Conservation (phyloP, 2,888 invertebrate genomes). For the Andrena chrysosceles region DNA sequence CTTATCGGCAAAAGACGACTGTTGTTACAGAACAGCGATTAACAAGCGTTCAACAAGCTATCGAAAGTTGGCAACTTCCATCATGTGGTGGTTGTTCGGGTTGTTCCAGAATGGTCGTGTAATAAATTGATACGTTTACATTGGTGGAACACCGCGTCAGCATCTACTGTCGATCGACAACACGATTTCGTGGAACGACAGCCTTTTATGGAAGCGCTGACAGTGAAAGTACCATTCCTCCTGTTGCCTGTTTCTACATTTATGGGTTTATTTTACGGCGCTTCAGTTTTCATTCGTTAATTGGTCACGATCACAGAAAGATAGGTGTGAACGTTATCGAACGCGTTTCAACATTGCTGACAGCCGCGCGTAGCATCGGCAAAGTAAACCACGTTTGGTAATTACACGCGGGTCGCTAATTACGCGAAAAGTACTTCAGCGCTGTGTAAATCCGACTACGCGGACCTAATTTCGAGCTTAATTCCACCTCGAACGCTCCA, state of each 20-base stretch:
- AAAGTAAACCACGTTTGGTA: conserved; percentile 11
- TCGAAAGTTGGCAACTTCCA: conserved; percentile 55
- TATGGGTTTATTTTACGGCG: background rate
- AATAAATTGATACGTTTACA: conserved; percentile 12
- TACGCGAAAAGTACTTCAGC: conserved; percentile 38
- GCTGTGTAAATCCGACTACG: conserved; percentile 41
- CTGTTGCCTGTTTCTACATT: background rate
- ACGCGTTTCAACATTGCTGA: background rate
- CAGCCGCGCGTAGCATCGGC: background rate
- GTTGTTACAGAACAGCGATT: conserved; percentile 47
- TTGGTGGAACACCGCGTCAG: background rate
- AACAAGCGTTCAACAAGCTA: conserved; percentile 45
- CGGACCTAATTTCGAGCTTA: conserved; percentile 33
- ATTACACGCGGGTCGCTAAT: conserved; percentile 42
- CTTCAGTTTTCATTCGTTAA: background rate
- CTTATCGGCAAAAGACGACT: conserved; percentile 25
- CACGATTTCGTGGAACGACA: background rate
- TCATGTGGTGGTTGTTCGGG: conserved; percentile 4
- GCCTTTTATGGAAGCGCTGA: background rate
- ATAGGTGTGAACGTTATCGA: conserved; percentile 8
- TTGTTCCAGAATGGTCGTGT: conserved; percentile 16
- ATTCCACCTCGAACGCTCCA: conserved; percentile 16
- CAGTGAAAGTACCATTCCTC: background rate
- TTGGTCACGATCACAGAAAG: background rate
- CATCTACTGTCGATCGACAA: background rate